Evolutionary conservation across 2,888 invertebrate genomes (phyloP).

Genomic region (Ectemnius lituratus): DNA sequence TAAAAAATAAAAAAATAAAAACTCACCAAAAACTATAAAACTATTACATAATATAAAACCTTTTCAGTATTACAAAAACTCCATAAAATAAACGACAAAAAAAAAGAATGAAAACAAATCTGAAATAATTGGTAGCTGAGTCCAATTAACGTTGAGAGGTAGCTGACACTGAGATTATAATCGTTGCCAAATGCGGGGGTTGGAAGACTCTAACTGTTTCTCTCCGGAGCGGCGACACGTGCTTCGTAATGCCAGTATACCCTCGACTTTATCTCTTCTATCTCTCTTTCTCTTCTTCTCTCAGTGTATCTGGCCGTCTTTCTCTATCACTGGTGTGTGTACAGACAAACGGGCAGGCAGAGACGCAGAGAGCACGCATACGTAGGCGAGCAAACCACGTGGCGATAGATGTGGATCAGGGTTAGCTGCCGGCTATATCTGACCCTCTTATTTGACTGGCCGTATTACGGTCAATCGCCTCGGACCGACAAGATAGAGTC

Average conservation of each 20-base stretch:
- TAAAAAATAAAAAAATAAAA: no score
- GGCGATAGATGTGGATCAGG: constrained; percentile 77
- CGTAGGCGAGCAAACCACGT: constrained; percentile 68
- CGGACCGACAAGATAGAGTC: constrained; percentile 59
- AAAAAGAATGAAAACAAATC: background rate
- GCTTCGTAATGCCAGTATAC: no score
- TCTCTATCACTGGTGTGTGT: constrained; percentile 12
- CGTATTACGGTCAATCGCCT: constrained; percentile 75
- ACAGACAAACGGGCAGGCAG: background rate
- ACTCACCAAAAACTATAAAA: no score
- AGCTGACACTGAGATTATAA: background rate
- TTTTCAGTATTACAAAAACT: no score
- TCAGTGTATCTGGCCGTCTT: constrained; percentile 11
- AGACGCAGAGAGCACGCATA: constrained; percentile 1
- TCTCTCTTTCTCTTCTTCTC: background rate
- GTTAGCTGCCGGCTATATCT: constrained; percentile 75
- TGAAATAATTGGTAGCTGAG: background rate
- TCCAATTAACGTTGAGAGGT: background rate
- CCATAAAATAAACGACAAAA: no score
- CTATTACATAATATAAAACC: no score
- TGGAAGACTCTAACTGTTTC: background rate
- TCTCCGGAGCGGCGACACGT: background rate
- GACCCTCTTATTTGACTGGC: constrained; percentile 76
- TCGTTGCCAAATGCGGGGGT: constrained; percentile 2
- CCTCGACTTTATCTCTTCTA: background rate